Base-by-base conservation (phyloP, 2,797 vertebrate species). In the Phrynocephalus vlangalii region DNA sequence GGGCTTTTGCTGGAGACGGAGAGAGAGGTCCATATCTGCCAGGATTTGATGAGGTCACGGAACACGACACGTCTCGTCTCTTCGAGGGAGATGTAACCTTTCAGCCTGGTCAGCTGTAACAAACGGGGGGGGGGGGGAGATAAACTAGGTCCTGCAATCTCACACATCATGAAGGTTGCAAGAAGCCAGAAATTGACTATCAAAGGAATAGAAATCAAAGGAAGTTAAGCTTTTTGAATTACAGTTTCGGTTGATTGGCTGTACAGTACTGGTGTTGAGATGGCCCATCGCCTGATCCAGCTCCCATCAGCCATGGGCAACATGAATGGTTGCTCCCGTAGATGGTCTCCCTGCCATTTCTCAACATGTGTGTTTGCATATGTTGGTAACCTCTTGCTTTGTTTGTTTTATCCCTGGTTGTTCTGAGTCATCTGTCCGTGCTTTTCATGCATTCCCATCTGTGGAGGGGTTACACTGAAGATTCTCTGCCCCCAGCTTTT, bases 81-180 rank as follows among this genome's bases (percentile, higher is more conserved):
- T 22, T 13, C 38, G 71, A 76, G 91, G 84, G 8, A 87, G 87
- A 1, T 60, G 4, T 10, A 92, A 56, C 82, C 92, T 84, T 90
- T 48, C 24, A 82, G 85, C 87, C 72, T 33, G 0, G 68, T 82
- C 75, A 13, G 28, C 18, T 7, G 72, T 30, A 87, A 0, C 1
- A 50, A 22, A 67, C 16, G 20, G 13, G 24, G 28, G 60, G 13
- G 24, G 28, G 60, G 24, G n/a, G n/a, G 5, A 33, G 33, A 50
- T 71, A 38, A 38, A 63, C 60, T 72, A 75, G 3, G 66, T 4
- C 7, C 71, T 1, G 72, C 30, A 76, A 70, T 18, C 24, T 38
- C 56, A 44, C 15, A 44, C 48, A 26, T 66, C 44, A 20, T 24
- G 52, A 66, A 83, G 6, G 22, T 18, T 56, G 73, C 20, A 52